Evolutionary conservation across 2,113 vertebrate genomes (phyloP).

Genomic region (Taurulus bubalis): DNA sequence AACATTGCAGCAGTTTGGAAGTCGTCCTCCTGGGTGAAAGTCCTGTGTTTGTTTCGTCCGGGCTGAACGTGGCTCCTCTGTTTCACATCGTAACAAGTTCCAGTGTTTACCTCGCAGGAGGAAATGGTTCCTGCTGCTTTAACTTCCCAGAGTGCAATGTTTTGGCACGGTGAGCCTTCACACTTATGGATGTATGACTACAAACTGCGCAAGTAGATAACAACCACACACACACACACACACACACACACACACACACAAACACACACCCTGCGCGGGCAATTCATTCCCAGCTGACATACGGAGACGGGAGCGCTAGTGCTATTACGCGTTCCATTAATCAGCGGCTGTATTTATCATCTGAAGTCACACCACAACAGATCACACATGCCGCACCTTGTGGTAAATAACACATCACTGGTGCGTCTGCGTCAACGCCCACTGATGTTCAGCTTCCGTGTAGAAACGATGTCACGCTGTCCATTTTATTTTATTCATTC

Average conservation of each 20-base stretch:
- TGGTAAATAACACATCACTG: not conserved
- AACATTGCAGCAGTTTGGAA: no score
- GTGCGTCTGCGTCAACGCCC: no score
- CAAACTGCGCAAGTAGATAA: not conserved
- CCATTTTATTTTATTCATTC: not conserved
- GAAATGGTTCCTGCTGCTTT: not conserved
- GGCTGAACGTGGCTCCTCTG: not conserved
- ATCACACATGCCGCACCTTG: not conserved
- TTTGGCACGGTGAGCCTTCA: not conserved
- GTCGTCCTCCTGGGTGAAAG: not conserved
- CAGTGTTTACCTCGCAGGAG: not conserved
- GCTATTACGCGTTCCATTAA: not conserved
- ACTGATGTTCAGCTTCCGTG: not conserved
- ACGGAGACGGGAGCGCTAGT: not conserved
- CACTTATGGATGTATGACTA: not conserved
- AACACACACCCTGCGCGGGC: not conserved
- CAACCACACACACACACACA: not conserved
- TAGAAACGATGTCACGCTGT: not conserved
- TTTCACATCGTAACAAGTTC: not conserved
- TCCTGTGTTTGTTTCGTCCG: not conserved
- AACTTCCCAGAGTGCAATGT: not conserved
- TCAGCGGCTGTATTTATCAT: not conserved
- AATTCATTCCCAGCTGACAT: not conserved
- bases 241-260: not conserved
- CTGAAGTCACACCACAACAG: not conserved